Conservation (phyloP, 2,888 invertebrate genomes). For the Gandaritis pyraliata region DNA sequence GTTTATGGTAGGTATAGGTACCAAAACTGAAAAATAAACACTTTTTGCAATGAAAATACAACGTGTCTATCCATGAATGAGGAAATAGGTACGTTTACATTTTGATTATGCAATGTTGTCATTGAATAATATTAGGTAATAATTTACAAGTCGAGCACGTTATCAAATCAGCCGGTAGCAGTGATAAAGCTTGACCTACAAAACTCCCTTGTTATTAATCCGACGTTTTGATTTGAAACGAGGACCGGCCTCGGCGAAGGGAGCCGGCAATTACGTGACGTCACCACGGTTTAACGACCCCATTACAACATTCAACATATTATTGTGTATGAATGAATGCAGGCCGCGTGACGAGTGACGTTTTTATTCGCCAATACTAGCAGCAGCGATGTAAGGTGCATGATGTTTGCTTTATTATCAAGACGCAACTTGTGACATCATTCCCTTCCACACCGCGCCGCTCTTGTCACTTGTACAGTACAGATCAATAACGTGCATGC, state of each 20-base stretch:
- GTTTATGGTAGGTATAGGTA: too few species aligned
- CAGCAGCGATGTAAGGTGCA: slow-evolving; percentile 57
- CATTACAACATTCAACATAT: slow-evolving; percentile 81
- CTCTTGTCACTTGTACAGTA: slow-evolving; percentile 11
- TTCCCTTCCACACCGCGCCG: slow-evolving; percentile 7
- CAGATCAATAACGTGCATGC: too few species aligned
- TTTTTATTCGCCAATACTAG: slow-evolving; percentile 67
- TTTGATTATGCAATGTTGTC: slow-evolving; percentile 13
- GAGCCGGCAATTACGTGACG: slow-evolving; percentile 83
- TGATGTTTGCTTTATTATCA: slow-evolving; percentile 31
- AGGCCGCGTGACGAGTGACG: slow-evolving; percentile 77
- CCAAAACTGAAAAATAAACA: not conserved
- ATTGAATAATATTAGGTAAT: slow-evolving; percentile 15
- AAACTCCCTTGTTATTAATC: slow-evolving; percentile 82
- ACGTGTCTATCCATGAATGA: slow-evolving; percentile 1
- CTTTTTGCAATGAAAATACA: not conserved
- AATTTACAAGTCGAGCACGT: slow-evolving; percentile 21
- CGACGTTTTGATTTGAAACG: slow-evolving; percentile 80
- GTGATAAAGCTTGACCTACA: slow-evolving; percentile 82
- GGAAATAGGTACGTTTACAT: slow-evolving; percentile 5
- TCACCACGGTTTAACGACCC: slow-evolving; percentile 83
- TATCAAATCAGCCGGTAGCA: slow-evolving; percentile 48
- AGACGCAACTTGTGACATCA: slow-evolving; percentile 22
- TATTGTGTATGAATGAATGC: slow-evolving; percentile 82
- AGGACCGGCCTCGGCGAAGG: slow-evolving; percentile 69